A percentile compares a stretch with the other conserved stretches of the same genome.
phyloP scores from a whole-genome alignment of 2,888 invertebrate genomes.

The Coenonympha arcania region DNA sequence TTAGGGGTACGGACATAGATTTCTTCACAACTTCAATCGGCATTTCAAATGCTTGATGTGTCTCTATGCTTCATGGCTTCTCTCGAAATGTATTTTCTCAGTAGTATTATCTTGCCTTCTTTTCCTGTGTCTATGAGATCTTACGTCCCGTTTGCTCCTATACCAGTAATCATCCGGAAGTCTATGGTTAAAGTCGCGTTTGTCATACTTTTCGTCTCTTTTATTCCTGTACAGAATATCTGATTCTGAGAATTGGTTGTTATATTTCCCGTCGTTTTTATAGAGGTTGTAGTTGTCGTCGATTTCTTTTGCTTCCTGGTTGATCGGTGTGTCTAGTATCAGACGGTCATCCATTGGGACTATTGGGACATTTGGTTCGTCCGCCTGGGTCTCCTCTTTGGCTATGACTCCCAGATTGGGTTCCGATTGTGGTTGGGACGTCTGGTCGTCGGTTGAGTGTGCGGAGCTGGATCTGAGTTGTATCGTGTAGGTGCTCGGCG shows the following conservation, averaged over 20 bases:
- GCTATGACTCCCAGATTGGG: slow-evolving; percentile 30
- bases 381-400: slow-evolving; percentile 44
- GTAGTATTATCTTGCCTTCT: slow-evolving; percentile 55
- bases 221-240: slow-evolving; percentile 47
- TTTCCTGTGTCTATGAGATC: slow-evolving; percentile 57
- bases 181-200: slow-evolving; percentile 48
- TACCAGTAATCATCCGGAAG: slow-evolving; percentile 46
- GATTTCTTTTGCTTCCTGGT: slow-evolving; percentile 42
- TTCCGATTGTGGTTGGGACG: slow-evolving; percentile 24
- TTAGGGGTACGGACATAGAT: slow-evolving; percentile 39
- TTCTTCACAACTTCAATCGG: slow-evolving; percentile 56
- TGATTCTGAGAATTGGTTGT: slow-evolving; percentile 48
- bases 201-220: slow-evolving; percentile 51
- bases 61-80: slow-evolving; percentile 41
- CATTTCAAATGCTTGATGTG: slow-evolving; percentile 44
- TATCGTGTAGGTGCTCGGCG: slow-evolving; percentile 71
- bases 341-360: slow-evolving; percentile 28
- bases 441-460: slow-evolving; percentile 20
- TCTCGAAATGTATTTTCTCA: slow-evolving; percentile 41
- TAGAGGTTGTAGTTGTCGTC: slow-evolving; percentile 47
- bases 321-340: slow-evolving; percentile 30
- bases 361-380: slow-evolving; percentile 42
- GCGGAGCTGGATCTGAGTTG: slow-evolving; percentile 25
- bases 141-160: slow-evolving; percentile 48
- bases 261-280: slow-evolving; percentile 48